Evolutionary conservation across 37 sponge, comb jelly and placozoan species (phyloP).

Genomic region (Geodia barretti): DNA sequence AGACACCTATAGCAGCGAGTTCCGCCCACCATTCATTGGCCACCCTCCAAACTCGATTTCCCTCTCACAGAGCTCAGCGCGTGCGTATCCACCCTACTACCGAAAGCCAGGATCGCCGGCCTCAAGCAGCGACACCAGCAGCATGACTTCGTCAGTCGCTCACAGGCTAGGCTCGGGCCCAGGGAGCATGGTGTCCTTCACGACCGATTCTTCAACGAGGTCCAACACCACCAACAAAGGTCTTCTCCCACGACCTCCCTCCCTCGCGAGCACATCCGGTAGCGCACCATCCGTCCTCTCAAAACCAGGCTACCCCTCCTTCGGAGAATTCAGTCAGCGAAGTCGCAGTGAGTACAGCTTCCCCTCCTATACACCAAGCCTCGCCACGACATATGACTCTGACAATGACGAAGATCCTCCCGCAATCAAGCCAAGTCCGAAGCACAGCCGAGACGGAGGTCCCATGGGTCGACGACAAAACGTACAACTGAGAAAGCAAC

Average conservation of each 20-base stretch:
- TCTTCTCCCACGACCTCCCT: slow-evolving; percentile 33
- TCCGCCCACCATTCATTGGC: not conserved
- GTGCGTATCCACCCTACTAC: slow-evolving; percentile 24
- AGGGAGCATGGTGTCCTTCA: slow-evolving; percentile 70
- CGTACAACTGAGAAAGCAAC: not conserved
- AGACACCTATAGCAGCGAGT: slow-evolving; percentile 9
- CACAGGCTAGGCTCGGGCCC: slow-evolving; percentile 69
- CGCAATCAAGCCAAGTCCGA: not conserved
- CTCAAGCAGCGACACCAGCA: slow-evolving; percentile 79
- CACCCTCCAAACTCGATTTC: slow-evolving; percentile 20
- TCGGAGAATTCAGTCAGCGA: not conserved
- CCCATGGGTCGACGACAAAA: not conserved
- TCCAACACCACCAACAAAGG: slow-evolving; percentile 22
- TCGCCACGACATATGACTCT: slow-evolving; percentile 7
- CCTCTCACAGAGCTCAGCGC: slow-evolving; percentile 33
- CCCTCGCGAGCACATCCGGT: slow-evolving; percentile 20
- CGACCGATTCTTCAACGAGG: slow-evolving; percentile 47
- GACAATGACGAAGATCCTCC: slow-evolving; percentile 26
- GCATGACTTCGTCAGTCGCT: slow-evolving; percentile 45
- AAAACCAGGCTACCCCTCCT: not conserved
- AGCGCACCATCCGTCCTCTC: slow-evolving; percentile 18
- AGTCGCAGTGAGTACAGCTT: not conserved
- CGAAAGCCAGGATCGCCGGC: slow-evolving; percentile 51
- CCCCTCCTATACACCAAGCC: not conserved
- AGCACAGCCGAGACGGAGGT: not conserved